phyloP scores from a whole-genome alignment of 2,888 invertebrate species.

The Cheilosia pagana region DNA sequence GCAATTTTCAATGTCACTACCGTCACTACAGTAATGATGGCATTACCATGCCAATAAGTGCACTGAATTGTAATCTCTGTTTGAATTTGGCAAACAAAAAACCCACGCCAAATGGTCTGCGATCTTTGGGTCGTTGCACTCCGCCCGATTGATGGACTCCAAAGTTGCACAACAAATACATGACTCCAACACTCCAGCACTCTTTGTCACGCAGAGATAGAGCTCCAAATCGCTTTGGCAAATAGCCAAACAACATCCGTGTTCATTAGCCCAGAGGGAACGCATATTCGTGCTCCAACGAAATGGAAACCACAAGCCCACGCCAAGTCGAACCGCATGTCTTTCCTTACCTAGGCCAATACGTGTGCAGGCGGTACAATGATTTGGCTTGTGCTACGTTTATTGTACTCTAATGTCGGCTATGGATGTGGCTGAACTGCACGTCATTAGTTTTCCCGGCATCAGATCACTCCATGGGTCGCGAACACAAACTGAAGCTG shows the following conservation, averaged over 20 bases:
- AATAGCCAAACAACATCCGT: conserved; percentile 67
- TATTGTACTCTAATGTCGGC: conserved; percentile 19
- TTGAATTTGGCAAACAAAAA: conserved; percentile 31
- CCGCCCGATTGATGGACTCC: conserved; percentile 26
- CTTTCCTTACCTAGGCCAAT: conserved; percentile 66
- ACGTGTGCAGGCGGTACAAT: conserved; percentile 5
- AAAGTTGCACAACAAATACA: conserved; percentile 62
- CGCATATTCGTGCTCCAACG: conserved; percentile 56
- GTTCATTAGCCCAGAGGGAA: conserved; percentile 48
- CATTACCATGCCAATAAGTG: conserved; percentile 24
- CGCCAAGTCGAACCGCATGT: conserved; percentile 19
- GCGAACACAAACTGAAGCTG: conserved; percentile 4
- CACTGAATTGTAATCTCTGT: conserved; percentile 54
- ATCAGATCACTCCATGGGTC: conserved; percentile 1
- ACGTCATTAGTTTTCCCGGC: conserved; percentile 46
- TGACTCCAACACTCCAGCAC: conserved; percentile 39
- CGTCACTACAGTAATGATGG: not conserved
- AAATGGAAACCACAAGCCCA: conserved; percentile 68
- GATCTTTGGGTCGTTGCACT: conserved; percentile 62
- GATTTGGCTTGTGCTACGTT: conserved; percentile 24
- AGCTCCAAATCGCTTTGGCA: conserved; percentile 59
- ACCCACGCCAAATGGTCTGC: conserved; percentile 44
- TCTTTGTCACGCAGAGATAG: conserved; percentile 59
- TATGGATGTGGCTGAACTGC: conserved; percentile 6
- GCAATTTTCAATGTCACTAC: conserved; percentile 63